phyloP scores from a whole-genome alignment of 2,113 vertebrate genomes.

The Cololabis saira region DNA sequence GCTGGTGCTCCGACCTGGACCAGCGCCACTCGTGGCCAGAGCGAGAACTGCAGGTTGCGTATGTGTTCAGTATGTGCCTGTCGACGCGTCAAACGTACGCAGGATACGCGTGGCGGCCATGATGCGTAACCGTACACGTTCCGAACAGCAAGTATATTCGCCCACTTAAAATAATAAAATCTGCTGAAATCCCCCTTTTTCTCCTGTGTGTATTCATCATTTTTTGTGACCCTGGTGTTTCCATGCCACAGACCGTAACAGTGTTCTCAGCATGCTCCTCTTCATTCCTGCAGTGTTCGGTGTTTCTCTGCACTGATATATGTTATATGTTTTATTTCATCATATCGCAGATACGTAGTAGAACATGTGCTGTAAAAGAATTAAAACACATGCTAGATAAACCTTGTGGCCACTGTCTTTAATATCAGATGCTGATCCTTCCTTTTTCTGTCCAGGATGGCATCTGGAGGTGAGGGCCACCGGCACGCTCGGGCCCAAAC shows the following conservation, averaged over 20 bases:
- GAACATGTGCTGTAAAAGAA: not conserved
- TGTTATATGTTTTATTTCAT: constrained; percentile 7
- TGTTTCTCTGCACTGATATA: constrained; percentile 39
- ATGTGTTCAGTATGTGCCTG: no score
- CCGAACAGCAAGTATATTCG: no score
- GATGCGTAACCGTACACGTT: no score
- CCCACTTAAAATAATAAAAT: no score
- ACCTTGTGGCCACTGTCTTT: not conserved
- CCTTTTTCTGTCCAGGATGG: constrained; percentile 84
- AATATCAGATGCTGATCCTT: constrained; percentile 18
- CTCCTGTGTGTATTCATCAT: constrained; percentile 45
- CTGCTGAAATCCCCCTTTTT: constrained; percentile 18
- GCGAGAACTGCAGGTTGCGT: no score
- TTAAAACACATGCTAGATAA: constrained; percentile 2
- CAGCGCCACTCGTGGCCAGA: no score
- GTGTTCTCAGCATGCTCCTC: constrained; percentile 70
- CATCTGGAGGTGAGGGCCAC: constrained; percentile 89
- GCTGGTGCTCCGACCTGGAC: no score
- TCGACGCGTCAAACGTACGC: no score
- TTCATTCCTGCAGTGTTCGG: constrained; percentile 56
- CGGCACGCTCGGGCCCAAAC: constrained; percentile 95
- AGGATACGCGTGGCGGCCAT: no score
- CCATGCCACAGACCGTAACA: constrained; percentile 46
- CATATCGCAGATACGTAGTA: not conserved
- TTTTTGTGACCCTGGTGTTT: constrained; percentile 48